phyloP scores from a whole-genome alignment of 2,797 vertebrate species.

The Falco berigora region DNA sequence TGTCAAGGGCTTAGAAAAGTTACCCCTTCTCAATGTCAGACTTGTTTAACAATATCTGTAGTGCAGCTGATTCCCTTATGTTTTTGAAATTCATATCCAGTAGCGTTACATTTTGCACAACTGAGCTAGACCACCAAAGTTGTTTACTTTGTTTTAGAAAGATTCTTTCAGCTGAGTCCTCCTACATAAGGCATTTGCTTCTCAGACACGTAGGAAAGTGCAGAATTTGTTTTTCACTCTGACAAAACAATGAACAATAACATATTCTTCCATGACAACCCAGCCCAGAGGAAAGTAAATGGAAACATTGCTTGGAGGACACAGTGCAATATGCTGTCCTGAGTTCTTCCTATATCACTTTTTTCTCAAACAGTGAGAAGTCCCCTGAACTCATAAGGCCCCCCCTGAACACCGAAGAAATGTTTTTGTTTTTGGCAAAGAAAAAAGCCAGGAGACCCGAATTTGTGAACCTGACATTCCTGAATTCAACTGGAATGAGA shows the following conservation, averaged over 20 bases:
- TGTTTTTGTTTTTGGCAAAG: background rate
- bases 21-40: background rate
- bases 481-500: background rate
- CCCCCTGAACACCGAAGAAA: background rate
- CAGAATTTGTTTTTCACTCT: background rate
- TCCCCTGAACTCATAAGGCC: background rate
- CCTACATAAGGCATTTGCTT: rapidly evolving
- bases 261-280: background rate
- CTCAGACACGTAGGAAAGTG: background rate
- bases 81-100: background rate
- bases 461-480: background rate
- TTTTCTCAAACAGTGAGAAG: background rate
- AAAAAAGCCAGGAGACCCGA: background rate
- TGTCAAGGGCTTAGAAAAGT: background rate
- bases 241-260: background rate
- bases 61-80: background rate
- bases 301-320: background rate
- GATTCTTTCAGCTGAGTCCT: background rate
- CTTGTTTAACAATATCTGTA: background rate
- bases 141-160: background rate
- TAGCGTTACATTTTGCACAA: background rate
- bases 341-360: background rate
- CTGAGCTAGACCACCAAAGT: background rate
- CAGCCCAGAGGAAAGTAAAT: background rate
- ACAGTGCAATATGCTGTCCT: background rate